Conservation (phyloP, 1,140 invertebrate genomes). For the Cephus cinctus region DNA sequence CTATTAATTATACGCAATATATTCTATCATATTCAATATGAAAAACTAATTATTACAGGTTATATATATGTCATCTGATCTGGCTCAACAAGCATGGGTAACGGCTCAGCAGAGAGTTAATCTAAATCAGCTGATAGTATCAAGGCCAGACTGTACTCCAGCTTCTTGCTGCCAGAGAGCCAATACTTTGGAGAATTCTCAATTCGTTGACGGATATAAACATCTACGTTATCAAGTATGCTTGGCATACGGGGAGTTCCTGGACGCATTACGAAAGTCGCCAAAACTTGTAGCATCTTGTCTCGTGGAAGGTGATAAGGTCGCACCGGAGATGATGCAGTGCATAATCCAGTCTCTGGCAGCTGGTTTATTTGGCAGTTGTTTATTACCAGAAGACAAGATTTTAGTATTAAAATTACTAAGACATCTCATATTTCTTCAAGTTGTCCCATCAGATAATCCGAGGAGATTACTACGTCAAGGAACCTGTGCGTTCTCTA, state of each 20-base stretch:
- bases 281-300: conserved; percentile 80
- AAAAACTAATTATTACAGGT: conserved; percentile 51
- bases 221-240: conserved; percentile 79
- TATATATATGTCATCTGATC: conserved; percentile 60
- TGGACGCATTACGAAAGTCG: conserved; percentile 74
- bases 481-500: conserved; percentile 84
- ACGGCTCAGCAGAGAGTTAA: conserved; percentile 85
- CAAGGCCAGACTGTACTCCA: conserved; percentile 71
- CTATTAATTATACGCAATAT: conserved; percentile 9
- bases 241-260: conserved; percentile 74
- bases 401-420: conserved; percentile 74
- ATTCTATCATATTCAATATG: not conserved
- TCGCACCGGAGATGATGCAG: conserved; percentile 64
- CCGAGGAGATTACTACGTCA: conserved; percentile 82
- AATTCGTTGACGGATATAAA: conserved; percentile 88
- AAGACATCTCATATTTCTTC: conserved; percentile 79
- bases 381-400: conserved; percentile 79
- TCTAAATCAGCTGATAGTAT: conserved; percentile 76
- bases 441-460: conserved; percentile 78
- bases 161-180: conserved; percentile 74
- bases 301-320: conserved; percentile 74
- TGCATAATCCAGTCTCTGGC: conserved; percentile 71
- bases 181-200: conserved; percentile 73
- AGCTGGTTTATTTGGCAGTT: conserved; percentile 82
- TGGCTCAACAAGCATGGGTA: conserved; percentile 85